A percentile compares a stretch with the other conserved stretches of the same genome.
These are phyloP conservation scores for Muraenolepis orangiensis DNA, from an alignment of 2,797 vertebrate genomes.

Conservation along the genomic window DNA sequence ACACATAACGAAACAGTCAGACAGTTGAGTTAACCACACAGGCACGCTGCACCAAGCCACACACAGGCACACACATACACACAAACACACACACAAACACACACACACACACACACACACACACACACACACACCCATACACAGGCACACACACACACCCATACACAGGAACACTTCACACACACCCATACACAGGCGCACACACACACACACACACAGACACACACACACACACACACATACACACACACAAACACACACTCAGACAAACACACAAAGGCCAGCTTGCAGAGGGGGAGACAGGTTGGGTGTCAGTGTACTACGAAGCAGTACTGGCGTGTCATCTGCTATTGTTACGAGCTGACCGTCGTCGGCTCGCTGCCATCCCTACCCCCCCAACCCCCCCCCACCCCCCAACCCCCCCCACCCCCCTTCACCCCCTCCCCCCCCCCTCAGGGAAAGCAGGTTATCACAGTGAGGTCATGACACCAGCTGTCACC, in stretches of 20 bases:
- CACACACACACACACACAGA: too few relatives aligned
- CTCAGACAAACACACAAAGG: slow-evolving; percentile 4
- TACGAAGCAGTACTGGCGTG: background rate
- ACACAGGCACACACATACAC: too few relatives aligned
- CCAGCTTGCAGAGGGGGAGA: slow-evolving; percentile 16
- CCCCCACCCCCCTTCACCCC: slow-evolving; percentile 21
- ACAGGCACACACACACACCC: too few relatives aligned
- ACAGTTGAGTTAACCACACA: background rate
- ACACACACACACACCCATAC: too few relatives aligned
- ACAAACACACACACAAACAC: too few relatives aligned
- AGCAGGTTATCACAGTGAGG: slow-evolving; percentile 13
- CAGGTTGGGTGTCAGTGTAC: slow-evolving; percentile 37
- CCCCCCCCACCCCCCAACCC: slow-evolving; percentile 20
- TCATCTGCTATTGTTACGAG: slow-evolving; percentile 22
- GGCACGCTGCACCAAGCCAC: background rate
- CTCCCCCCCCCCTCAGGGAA: slow-evolving; percentile 32
- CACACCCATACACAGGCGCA: too few relatives aligned
- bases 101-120: too few relatives aligned
- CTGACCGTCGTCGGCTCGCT: slow-evolving; percentile 4
- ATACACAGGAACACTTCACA: too few relatives aligned
- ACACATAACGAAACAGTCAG: background rate
- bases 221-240: too few relatives aligned
- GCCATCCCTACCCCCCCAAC: slow-evolving; percentile 2
- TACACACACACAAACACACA: background rate
- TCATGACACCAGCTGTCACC: background rate